Percentiles rank a stretch among this genome's conserved stretches.
Evolutionary conservation across 2,113 vertebrate species (phyloP).

Genomic region (Spheniscus mendiculus): DNA sequence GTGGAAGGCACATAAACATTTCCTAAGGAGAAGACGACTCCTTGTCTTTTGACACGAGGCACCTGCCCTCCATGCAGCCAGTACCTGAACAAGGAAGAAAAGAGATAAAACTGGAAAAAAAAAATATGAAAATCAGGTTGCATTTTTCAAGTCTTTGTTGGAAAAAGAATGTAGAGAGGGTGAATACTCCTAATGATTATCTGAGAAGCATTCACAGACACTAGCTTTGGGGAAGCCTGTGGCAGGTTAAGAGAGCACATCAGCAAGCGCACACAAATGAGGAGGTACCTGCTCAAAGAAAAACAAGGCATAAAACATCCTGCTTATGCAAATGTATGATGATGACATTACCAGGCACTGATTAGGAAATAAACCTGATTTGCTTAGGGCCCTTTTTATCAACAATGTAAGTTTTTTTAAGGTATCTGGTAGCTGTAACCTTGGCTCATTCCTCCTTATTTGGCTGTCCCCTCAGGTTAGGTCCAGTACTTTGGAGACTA

Average conservation of each 20-base stretch:
- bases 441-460: not conserved
- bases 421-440: not conserved
- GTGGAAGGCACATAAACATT: constrained; percentile 35
- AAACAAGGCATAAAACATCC: constrained; percentile 69
- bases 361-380: constrained; percentile 56
- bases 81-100: not conserved
- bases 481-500: not conserved
- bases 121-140: not conserved
- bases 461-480: not conserved
- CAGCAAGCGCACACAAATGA: constrained; percentile 38
- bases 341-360: constrained; percentile 49
- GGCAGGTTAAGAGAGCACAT: constrained; percentile 40
- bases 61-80: not conserved
- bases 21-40: constrained; percentile 32
- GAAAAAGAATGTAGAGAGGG: not conserved
- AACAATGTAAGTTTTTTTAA: not conserved
- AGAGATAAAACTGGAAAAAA: not conserved
- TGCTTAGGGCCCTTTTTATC: not conserved
- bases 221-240: constrained; percentile 59
- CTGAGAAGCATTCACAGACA: constrained; percentile 33
- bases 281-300: constrained; percentile 36
- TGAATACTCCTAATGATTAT: constrained; percentile 44
- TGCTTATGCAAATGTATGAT: constrained; percentile 61
- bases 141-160: constrained; percentile 29
- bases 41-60: constrained; percentile 19